Conservation (phyloP, 2,113 vertebrate species). For the Colossoma macropomum region DNA sequence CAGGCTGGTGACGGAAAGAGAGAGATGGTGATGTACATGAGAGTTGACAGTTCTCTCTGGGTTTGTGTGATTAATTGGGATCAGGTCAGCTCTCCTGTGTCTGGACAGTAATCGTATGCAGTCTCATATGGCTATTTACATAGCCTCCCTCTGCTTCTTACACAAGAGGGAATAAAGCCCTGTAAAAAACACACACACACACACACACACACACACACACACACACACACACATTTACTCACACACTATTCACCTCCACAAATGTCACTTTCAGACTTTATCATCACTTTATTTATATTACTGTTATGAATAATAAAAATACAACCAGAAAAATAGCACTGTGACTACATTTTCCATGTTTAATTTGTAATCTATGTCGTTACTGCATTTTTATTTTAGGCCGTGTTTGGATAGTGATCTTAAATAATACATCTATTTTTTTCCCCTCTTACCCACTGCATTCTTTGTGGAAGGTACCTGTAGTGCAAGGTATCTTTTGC, state of each 20-base stretch:
- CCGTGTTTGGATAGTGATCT: conserved; percentile 58
- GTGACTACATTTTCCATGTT: conserved; percentile 25
- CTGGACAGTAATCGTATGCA: conserved; percentile 83
- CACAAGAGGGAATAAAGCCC: conserved; percentile 52
- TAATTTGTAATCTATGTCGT: conserved; percentile 49
- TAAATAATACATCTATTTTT: conserved; percentile 75
- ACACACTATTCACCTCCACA: conserved; percentile 6
- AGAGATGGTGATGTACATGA: conserved; percentile 83
- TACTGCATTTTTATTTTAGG: conserved; percentile 49
- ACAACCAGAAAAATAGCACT: conserved; percentile 35
- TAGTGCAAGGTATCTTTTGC: conserved; percentile 80
- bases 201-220: neutral
- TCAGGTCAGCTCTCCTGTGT: conserved; percentile 87
- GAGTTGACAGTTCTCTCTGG: conserved; percentile 90
- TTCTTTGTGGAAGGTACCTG: conserved; percentile 61
- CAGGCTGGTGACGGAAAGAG: conserved; percentile 72
- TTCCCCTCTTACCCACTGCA: conserved; percentile 59
- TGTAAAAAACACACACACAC: conserved; percentile 40
- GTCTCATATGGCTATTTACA: conserved; percentile 86
- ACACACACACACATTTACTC: conserved; percentile 9
- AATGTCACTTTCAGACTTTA: conserved; percentile 30
- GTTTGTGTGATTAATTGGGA: conserved; percentile 95
- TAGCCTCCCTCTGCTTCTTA: conserved; percentile 64
- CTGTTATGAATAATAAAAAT: conserved; percentile 37
- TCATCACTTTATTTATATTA: conserved; percentile 52